These are phyloP conservation scores for Coranthus polyacanthus DNA, from an alignment of 2,797 vertebrate genomes.

Conservation along the genomic window DNA sequence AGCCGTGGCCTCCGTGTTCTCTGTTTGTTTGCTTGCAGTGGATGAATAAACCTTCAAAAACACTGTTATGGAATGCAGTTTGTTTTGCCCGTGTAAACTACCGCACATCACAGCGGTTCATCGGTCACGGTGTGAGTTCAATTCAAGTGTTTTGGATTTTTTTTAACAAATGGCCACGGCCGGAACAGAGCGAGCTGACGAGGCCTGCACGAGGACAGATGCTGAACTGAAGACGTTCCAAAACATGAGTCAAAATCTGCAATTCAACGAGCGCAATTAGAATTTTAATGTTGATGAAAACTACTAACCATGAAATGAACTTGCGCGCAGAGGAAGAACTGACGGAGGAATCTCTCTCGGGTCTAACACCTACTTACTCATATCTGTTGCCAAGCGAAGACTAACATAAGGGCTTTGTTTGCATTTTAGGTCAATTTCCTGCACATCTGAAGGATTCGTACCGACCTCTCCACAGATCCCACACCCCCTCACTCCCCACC, in stretches of 20 bases:
- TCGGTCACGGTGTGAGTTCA: no score
- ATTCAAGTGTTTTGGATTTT: no score
- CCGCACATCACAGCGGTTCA: no score
- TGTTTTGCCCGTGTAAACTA: no score
- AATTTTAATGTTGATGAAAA: conserved; percentile 1
- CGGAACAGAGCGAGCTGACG: no score
- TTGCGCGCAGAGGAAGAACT: conserved; percentile 2
- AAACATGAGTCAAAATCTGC: neutral
- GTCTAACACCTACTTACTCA: conserved; percentile 34
- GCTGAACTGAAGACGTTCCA: neutral
- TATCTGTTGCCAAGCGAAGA: conserved; percentile 40
- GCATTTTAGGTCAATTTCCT: conserved; percentile 39
- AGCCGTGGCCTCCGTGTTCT: neutral
- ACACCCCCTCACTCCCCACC: conserved; percentile 2
- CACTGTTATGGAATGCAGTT: neutral
- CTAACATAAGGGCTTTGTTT: conserved; percentile 33
- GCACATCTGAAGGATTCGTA: conserved; percentile 25
- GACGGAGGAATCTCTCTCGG: conserved; percentile 15
- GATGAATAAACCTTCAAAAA: neutral
- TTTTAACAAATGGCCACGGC: no score
- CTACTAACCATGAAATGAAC: conserved; percentile 14
- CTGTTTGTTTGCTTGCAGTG: neutral
- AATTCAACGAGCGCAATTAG: neutral
- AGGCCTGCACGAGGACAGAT: no score
- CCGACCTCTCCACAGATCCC: conserved; percentile 30